Conservation (phyloP, 2,797 vertebrate genomes). For the Peromyscus attwateri region DNA sequence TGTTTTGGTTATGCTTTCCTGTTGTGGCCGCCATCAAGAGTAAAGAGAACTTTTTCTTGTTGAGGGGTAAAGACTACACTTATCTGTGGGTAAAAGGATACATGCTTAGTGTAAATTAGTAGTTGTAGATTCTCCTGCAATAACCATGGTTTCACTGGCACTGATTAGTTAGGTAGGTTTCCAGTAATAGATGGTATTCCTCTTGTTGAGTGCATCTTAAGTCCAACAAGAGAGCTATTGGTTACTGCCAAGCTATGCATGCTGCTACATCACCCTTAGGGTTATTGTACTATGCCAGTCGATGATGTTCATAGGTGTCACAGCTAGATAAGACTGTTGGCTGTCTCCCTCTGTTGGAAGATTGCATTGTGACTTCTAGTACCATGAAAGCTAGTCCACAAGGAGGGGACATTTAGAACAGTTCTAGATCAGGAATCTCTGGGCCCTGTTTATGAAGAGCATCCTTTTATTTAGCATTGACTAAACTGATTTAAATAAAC, state of each 20-base stretch:
- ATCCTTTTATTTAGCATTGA: background rate
- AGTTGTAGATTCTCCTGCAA: background rate
- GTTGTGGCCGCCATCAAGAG: background rate
- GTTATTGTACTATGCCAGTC: no score
- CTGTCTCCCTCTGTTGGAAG: background rate
- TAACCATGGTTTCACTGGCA: background rate
- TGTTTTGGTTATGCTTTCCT: background rate
- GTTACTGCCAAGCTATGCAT: background rate
- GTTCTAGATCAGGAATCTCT: background rate
- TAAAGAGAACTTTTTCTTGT: background rate
- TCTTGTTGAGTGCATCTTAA: background rate
- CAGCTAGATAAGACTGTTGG: background rate
- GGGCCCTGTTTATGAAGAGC: background rate
- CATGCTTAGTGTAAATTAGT: background rate
- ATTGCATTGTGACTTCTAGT: no score
- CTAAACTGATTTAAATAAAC: background rate
- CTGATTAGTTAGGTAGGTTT: background rate
- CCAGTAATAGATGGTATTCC: background rate
- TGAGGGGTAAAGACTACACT: background rate
- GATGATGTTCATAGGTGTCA: background rate
- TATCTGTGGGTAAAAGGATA: background rate
- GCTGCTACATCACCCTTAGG: background rate
- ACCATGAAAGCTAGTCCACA: background rate
- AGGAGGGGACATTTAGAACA: background rate
- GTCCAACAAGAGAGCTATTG: background rate